Base-by-base conservation (phyloP, 2,888 invertebrate genomes). In the Oligia strigilis region DNA sequence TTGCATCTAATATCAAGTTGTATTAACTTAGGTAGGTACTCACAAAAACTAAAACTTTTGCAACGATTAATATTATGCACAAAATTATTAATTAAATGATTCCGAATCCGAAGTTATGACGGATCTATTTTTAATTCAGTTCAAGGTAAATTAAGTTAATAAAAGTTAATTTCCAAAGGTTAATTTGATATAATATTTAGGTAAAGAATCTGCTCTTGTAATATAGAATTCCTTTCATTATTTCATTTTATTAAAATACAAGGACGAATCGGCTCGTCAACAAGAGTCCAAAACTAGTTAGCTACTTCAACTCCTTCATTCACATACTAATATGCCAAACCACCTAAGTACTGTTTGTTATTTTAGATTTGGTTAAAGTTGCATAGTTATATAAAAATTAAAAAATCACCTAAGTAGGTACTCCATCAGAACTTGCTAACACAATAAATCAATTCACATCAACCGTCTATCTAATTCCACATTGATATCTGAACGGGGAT, bases 401-500 rank as follows among this genome's bases (percentile, higher is more conserved):
- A 29, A 29, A 29, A 29, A 29, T 29, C 29, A 29, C 29, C 19
- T 8, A 36, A 29, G 1, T 29, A 40, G 40, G 40, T 40, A 14
- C 23, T 9, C 13, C 36, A 69, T 71, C 36, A 79, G 29, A 72
- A 60, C 62, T 36, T 60, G 52, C 52, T 64, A 40, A 69, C 36
- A 58, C 29, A 77, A 29, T 29, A 29, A 77, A 74, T 78, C 83
- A 65, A 77, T 86, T 77, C 66, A 77, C 72, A 86, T 43, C 67
- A 60, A 75, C 66, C 19, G 49, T 78, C 82, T 88, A 70, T 80
- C 79, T 74, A 72, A 82, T 82, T 75, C 66, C 46, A 87, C 74
- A 73, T 77, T 77, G 67, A 85, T 84, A 84, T 78, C 71, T 55
- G 52, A 79, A 71, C 58, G 72, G 43, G 78, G 86, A 88, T 85